Evolutionary conservation across 2,797 vertebrate genomes (phyloP), one percentile per base, ranked within the genome.

Genomic region (Fundulus diaphanus): DNA sequence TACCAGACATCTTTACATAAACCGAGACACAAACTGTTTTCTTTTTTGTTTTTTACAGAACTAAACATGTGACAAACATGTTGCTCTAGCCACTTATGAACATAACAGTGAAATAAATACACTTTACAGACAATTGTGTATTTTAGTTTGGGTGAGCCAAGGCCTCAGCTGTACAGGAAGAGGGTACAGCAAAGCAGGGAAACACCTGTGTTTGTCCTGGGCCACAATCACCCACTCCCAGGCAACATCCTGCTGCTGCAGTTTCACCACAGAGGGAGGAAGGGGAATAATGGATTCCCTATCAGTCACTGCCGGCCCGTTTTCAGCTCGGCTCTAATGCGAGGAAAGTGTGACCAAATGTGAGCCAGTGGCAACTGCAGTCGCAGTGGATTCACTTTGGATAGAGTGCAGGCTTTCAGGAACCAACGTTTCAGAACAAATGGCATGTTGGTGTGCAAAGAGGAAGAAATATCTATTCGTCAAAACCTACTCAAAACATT

Each of bases 201-300:
- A 95, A 88, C 95, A 95, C 94, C 95, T 95, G 95, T 91, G 91
- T 94, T 94, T 93, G 91, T 93, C 86, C 88, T 76, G 69, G 52
- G 78, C 75, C 79, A 89, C 92, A 92, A 93, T 93, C 93, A 68
- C 66, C 73, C 87, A 65, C 75, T n/a, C 79, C 88, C 90, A 82
- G 78, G 85, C 88, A 59, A 90, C 92, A 88, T 93, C 94, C 93
- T 94, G 91, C 85, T 79, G 63, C 78, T 54, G 44, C 65, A 35
- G 70, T 22, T 87, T 73, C 77, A 73, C 70, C 68, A 82, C 75
- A 68, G 85, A 87, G 86, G 78, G 76, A 86, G 87, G 90, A 92
- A 93, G 81, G 51, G 80, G 51, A 75, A 82, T 75, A 59, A 72
- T 76, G 57, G 72, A 82, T 81, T 87, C n/a, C 56, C 80, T 56